Evolutionary conservation across 1,140 invertebrate genomes (phyloP).

Genomic region (Trichomalopsis sarcophagae): DNA sequence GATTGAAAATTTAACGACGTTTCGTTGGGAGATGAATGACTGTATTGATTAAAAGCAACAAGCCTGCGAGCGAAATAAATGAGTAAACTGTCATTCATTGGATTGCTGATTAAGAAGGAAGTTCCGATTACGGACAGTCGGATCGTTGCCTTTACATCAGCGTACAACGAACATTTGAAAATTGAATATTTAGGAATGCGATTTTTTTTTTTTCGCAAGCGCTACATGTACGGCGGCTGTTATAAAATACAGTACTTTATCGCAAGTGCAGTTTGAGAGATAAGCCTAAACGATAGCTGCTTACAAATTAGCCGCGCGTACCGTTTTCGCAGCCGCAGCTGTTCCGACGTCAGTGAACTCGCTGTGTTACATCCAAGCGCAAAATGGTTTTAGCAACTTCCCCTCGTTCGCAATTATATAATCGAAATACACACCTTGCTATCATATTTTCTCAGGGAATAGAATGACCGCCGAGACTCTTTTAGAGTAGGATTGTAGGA

Average conservation of each 20-base stretch:
- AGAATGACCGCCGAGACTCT: no score
- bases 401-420: no score
- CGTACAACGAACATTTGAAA: background rate
- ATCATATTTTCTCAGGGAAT: no score
- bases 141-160: conserved; percentile 1
- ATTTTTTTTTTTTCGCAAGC: background rate
- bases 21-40: background rate
- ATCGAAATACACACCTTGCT: no score
- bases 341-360: conserved; percentile 5
- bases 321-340: background rate
- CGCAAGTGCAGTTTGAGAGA: background rate
- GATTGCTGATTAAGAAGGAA: conserved; percentile 37
- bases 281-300: background rate
- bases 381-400: background rate
- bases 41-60: conserved; percentile 36
- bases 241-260: conserved; percentile 11
- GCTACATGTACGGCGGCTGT: background rate
- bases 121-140: conserved; percentile 23
- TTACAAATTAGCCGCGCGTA: conserved; percentile 29
- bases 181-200: background rate
- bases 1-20: background rate
- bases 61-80: conserved; percentile 32
- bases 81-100: conserved; percentile 15
- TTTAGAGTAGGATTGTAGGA: no score
- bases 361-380: background rate